These are phyloP conservation scores for Sarcophilus harrisii DNA, from an alignment of 2,797 vertebrate species.

Conservation along the genomic window DNA sequence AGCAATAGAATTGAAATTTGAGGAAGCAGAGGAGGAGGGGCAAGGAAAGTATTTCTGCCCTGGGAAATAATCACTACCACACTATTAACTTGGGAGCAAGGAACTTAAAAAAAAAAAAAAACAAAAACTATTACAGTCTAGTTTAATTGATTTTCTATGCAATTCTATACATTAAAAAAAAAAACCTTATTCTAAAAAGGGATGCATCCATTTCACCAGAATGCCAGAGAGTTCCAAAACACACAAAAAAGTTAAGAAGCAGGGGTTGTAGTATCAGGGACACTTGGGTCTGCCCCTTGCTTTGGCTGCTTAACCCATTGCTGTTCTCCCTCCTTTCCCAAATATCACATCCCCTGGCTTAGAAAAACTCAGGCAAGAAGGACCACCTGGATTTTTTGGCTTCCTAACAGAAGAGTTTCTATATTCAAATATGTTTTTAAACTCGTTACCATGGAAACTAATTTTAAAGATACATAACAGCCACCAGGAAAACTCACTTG, in stretches of 20 bases:
- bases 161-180: not conserved
- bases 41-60: not conserved
- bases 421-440: slow-evolving; percentile 53
- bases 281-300: rapidly evolving
- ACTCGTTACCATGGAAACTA: slow-evolving; percentile 67
- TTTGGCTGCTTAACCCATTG: not conserved
- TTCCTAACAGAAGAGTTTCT: not conserved
- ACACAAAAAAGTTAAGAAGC: not conserved
- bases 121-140: not conserved
- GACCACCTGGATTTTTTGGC: slow-evolving; percentile 26
- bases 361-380: slow-evolving; percentile 14
- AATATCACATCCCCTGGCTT: not conserved
- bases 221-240: not conserved
- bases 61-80: not conserved
- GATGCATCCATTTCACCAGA: not conserved
- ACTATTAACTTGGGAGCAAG: not conserved
- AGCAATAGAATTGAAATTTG: not conserved
- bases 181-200: not conserved
- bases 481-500: slow-evolving; percentile 27
- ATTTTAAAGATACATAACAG: slow-evolving; percentile 64
- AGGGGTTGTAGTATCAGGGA: not conserved
- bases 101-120: not conserved
- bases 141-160: not conserved
- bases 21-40: not conserved
- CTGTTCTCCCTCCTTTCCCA: not conserved